Base-by-base conservation (phyloP, 1,140 invertebrate species). In the Catajapyx aquilonaris region DNA sequence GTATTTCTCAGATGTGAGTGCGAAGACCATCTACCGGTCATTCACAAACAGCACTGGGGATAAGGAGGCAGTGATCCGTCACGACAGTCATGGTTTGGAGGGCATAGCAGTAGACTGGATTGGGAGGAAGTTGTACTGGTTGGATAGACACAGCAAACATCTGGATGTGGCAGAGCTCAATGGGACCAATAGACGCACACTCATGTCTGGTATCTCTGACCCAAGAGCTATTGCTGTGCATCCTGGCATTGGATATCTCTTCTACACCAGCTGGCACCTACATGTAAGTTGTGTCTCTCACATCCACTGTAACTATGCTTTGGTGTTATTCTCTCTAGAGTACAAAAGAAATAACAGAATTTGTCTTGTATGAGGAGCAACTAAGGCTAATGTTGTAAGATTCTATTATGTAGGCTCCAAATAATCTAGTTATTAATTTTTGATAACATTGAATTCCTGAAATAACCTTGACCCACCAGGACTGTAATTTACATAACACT, bases 51-150 rank as follows among this genome's bases (percentile, higher is more conserved):
- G 55, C 1, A 60, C 57, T 15, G 59, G 56, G 3, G 60, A 65
- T 2, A 75, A 71, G 48, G 84, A 94, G 60, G 68, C 81, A 0
- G 73, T 97, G 0, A 77, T 96, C 9, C 65, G 83, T 33, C 87
- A 96, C 48, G 85, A 95, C 47, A 85, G 88, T 15, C 76, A 93
- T 47, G 88, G 88, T 9, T 60, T 94, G 11, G 91, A 97, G 65
- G 93, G 90, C n/a, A 73, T 98, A 13, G 78, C 87, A 0, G 68
- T 97, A 4, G 94, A 98, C 56, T 98, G 94, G 94, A 69, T 97
- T 19, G 88, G 77, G 4, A 68, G 86, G 34, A 98, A 98, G 55
- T 57, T 98, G 0, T 97, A 97, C 52, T 96, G 90, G 88, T 60
- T 96, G n/a, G 93, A 98, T 52, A 65, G 88, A 34, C 85, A 90